phyloP scores from a whole-genome alignment of 1,140 invertebrate species.

The Drosophila kanapiae region DNA sequence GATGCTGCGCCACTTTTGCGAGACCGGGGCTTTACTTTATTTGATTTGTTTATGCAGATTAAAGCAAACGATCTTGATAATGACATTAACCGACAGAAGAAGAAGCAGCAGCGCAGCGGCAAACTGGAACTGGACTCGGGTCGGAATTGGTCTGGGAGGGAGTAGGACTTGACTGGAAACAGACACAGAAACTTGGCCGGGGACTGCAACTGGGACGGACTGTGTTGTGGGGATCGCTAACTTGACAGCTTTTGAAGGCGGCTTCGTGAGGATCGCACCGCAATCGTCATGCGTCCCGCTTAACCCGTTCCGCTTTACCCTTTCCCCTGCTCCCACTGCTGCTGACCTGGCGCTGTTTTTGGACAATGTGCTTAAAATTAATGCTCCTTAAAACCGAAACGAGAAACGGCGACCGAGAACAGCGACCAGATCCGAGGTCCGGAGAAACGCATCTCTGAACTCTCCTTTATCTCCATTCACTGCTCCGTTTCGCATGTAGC shows the following conservation, averaged over 20 bases:
- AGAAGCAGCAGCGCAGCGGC: slow-evolving; percentile 54
- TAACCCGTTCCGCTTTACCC: slow-evolving; percentile 15
- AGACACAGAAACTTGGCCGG: slow-evolving; percentile 23
- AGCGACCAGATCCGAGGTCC: slow-evolving; percentile 15
- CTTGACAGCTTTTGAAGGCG: slow-evolving; percentile 84
- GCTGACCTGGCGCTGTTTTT: slow-evolving; percentile 75
- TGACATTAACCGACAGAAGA: slow-evolving; percentile 85
- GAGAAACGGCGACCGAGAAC: slow-evolving; percentile 21
- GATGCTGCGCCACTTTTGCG: slow-evolving; percentile 75
- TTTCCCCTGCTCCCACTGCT: slow-evolving; percentile 18
- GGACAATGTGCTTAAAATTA: slow-evolving; percentile 79
- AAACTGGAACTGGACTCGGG: slow-evolving; percentile 37
- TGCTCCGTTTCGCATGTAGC: slow-evolving; percentile 58
- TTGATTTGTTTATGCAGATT: slow-evolving; percentile 85
- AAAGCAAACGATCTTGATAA: slow-evolving; percentile 85
- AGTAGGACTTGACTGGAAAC: slow-evolving; percentile 8
- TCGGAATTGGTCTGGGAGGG: slow-evolving; percentile 12
- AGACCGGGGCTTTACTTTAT: slow-evolving; percentile 73
- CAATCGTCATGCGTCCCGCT: slow-evolving; percentile 61
- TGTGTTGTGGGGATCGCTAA: slow-evolving; percentile 82
- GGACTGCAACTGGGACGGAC: slow-evolving; percentile 36
- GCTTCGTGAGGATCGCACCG: slow-evolving; percentile 73
- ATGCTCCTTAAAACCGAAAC: slow-evolving; percentile 59
- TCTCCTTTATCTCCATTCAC: slow-evolving; percentile 40
- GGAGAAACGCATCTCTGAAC: slow-evolving; percentile 68